phyloP scores from a whole-genome alignment of 2,113 vertebrate species.

The Istiophorus platypterus region DNA sequence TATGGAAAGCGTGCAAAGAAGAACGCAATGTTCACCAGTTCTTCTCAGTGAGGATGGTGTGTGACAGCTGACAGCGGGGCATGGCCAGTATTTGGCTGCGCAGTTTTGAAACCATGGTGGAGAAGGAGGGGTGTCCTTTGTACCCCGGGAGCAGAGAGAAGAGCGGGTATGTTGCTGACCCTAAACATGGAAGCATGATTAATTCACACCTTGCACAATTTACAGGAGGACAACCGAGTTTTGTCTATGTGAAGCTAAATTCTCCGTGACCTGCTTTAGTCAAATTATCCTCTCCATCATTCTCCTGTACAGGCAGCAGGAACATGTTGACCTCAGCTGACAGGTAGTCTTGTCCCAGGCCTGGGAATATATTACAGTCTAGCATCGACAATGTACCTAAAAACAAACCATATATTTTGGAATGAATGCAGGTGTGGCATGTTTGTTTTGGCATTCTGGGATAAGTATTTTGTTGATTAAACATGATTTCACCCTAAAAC shows the following conservation, averaged over 20 bases:
- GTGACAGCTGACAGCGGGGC: constrained; percentile 92
- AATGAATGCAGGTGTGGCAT: background rate
- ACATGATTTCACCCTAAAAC: background rate
- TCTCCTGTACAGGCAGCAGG: constrained; percentile 89
- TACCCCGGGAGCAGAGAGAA: constrained; percentile 92
- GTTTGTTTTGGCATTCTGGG: background rate
- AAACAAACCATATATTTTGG: constrained; percentile 7
- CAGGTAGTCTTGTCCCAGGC: constrained; percentile 88
- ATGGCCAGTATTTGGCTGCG: constrained; percentile 92
- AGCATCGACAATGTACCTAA: constrained; percentile 92
- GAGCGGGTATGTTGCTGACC: constrained; percentile 85
- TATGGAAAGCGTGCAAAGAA: background rate
- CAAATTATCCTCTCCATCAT: constrained; percentile 86
- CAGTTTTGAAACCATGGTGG: constrained; percentile 88
- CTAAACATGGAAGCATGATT: constrained; percentile 59
- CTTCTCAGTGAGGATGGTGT: constrained; percentile 94
- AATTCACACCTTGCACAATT: background rate
- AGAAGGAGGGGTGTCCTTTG: constrained; percentile 91
- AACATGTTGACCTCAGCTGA: constrained; percentile 91
- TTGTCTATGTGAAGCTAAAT: background rate
- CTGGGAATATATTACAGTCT: constrained; percentile 91
- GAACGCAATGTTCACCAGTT: constrained; percentile 87
- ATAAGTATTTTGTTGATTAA: background rate
- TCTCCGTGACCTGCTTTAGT: constrained; percentile 83
- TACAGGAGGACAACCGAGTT: background rate